A percentile compares a stretch with the other conserved stretches of the same genome.
Conservation (phyloP, 2,113 vertebrate species). For the Xiphias gladius region DNA sequence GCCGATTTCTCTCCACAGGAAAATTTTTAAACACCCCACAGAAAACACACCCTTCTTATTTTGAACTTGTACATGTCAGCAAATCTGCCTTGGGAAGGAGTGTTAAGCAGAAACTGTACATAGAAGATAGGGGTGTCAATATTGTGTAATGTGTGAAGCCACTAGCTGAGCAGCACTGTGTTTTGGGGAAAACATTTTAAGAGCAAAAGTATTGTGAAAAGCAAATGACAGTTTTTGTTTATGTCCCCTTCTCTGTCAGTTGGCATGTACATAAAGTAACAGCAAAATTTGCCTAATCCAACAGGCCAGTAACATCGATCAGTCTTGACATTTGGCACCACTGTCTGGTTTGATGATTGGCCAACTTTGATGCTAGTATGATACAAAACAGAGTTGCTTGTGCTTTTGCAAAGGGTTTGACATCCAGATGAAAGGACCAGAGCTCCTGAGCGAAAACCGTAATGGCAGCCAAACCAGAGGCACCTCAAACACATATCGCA, state of each 20-base stretch:
- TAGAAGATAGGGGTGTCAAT: constrained; percentile 70
- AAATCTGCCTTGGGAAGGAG: neutral
- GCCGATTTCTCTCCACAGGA: neutral
- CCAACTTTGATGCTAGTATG: neutral
- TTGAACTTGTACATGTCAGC: constrained; percentile 42
- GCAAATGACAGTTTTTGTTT: constrained; percentile 20
- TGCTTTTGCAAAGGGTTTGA: constrained; percentile 73
- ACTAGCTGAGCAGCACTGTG: neutral
- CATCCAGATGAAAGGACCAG: constrained; percentile 80
- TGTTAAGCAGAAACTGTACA: constrained; percentile 50
- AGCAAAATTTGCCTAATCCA: neutral
- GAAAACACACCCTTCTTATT: constrained; percentile 22
- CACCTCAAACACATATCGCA: constrained; percentile 36
- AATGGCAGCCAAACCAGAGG: neutral
- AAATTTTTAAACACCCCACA: constrained; percentile 1
- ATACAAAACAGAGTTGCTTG: constrained; percentile 1
- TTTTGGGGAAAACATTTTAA: constrained; percentile 25
- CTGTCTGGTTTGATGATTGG: neutral
- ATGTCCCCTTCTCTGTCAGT: neutral
- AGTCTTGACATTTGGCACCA: neutral
- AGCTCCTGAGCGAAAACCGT: constrained; percentile 3
- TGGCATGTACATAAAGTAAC: neutral
- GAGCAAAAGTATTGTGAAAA: neutral
- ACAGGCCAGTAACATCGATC: neutral
- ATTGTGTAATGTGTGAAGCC: constrained; percentile 31